Evolutionary conservation across 2,888 invertebrate genomes (phyloP).

Genomic region (Apotomis betuletana): DNA sequence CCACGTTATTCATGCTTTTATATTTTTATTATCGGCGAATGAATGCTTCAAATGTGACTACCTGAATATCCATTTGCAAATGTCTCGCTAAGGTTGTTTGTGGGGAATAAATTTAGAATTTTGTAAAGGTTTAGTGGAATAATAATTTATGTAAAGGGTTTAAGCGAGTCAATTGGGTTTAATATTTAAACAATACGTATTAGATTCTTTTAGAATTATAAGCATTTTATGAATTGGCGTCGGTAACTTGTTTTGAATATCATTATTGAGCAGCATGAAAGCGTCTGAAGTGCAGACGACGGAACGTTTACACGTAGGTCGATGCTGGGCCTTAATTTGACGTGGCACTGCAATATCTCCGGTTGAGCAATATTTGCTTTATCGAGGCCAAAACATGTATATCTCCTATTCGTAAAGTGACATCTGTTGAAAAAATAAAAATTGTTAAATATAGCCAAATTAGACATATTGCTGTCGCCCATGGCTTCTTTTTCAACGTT

Average conservation of each 20-base stretch:
- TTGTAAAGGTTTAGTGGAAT: neutral
- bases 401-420: too few species aligned
- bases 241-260: neutral
- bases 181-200: neutral
- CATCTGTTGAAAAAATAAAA: too few species aligned
- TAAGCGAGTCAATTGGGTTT: neutral
- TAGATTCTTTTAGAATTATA: neutral
- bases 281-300: constrained; percentile 59
- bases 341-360: too few species aligned
- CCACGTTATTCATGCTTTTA: constrained; percentile 69
- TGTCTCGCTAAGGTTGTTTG: constrained; percentile 50
- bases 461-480: too few species aligned
- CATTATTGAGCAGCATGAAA: neutral
- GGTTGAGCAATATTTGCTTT: too few species aligned
- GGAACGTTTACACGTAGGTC: constrained; percentile 75
- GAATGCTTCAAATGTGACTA: constrained; percentile 67
- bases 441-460: too few species aligned
- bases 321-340: constrained; percentile 49
- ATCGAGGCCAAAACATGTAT: too few species aligned
- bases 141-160: constrained; percentile 1
- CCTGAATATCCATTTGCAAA: constrained; percentile 68
- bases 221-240: neutral
- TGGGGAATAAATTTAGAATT: constrained; percentile 24
- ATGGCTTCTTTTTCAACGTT: too few species aligned
- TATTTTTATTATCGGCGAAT: constrained; percentile 73